Percentiles rank a stretch among this genome's conserved stretches.
phyloP scores from a whole-genome alignment of 92 coral and sea anemone genomes.

The Porites lobata region DNA sequence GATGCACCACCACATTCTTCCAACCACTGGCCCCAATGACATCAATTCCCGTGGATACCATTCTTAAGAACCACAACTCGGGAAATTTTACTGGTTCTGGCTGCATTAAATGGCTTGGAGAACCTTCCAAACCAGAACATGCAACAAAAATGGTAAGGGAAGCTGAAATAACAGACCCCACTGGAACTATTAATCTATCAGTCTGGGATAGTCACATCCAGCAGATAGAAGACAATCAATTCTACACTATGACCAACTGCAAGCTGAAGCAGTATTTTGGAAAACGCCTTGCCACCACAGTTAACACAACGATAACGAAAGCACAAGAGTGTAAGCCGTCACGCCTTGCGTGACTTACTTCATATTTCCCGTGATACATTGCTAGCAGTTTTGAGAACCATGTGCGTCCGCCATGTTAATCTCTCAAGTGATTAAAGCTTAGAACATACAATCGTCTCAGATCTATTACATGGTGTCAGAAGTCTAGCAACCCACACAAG shows the following conservation, averaged over 20 bases:
- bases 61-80: background rate
- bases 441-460: no score
- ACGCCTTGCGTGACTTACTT: no score
- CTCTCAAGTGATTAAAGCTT: no score
- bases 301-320: background rate
- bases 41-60: background rate
- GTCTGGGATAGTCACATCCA: constrained; percentile 56
- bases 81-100: background rate
- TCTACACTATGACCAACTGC: constrained; percentile 41
- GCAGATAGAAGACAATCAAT: constrained; percentile 45
- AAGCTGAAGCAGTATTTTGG: constrained; percentile 10
- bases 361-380: no score
- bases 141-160: no score
- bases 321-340: no score
- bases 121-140: no score
- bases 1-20: constrained; percentile 1
- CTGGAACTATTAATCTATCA: constrained; percentile 56
- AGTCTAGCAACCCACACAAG: no score
- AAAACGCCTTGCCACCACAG: constrained; percentile 11
- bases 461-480: no score
- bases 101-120: no score
- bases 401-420: no score
- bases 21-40: constrained; percentile 11
- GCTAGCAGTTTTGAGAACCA: no score
- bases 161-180: constrained; percentile 23